Evolutionary conservation across 1,140 invertebrate species (phyloP), one percentile per base, ranked within the genome.

Genomic region (Campoletis sonorensis): DNA sequence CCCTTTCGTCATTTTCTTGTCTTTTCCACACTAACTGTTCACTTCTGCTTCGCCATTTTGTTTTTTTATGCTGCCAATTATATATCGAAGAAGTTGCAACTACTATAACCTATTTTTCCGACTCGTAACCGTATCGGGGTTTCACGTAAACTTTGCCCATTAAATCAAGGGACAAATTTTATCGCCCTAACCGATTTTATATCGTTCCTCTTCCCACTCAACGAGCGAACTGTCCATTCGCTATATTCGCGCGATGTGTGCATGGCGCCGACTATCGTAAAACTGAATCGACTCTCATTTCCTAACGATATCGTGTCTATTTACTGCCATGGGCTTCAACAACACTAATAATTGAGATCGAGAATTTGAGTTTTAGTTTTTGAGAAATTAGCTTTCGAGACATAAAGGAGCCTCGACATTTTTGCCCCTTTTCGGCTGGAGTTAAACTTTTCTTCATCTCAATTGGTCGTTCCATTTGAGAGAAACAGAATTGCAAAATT

Each of bases 141-240:
- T 61, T 2, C 49, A 23, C 75, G 75, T 58, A 67, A 83, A 83
- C 71, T 83, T 83, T 80, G 16, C 64, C 79, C 81, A 83, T 83
- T 83, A 83, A 83, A 80, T 80, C 70, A 51, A 23, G 54, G 71
- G 33, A 72, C 67, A 83, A 83, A 83, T 83, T 83, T 79, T 83
- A 83, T 83, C 72, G 64, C 75, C 71, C 18, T 23, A 67, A 49
- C 73, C 75, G 27, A 68, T 78, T 79, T 77, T 58, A 79, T 73
- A 79, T 79, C 54, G 70, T 67, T 45, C 61, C 70, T 27, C 37
- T 67, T 30, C 58, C 67, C 77, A 37, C 11, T 49, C 40, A 54
- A 49, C 75, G 40, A 45, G n/a, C n/a, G 8, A 45, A 45, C 40
- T 45, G 40, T 45, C 33, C 73, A 45, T 37, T 30, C 27, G 21